Conservation (phyloP, 2,113 vertebrate genomes). For the Micromys minutus region DNA sequence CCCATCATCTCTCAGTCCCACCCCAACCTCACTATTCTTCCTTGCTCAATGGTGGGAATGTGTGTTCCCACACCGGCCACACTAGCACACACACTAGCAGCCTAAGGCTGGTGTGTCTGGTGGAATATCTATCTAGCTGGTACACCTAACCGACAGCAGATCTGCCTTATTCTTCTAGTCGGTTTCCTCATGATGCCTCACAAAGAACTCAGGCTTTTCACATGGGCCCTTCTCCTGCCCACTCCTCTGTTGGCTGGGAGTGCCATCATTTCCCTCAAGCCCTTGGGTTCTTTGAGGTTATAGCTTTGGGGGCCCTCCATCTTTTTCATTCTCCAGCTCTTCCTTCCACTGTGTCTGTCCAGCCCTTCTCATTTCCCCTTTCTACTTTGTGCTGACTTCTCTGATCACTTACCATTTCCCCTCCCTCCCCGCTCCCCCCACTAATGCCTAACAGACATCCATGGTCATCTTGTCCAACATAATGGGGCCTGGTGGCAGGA, state of each 20-base stretch:
- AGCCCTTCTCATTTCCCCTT: not conserved
- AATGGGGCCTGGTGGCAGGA: not conserved
- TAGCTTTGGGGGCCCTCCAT: not conserved
- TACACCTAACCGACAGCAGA: accelerated
- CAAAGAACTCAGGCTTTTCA: not conserved
- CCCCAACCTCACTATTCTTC: not conserved
- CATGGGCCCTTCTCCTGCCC: accelerated
- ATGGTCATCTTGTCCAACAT: not conserved
- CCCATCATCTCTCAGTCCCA: not conserved
- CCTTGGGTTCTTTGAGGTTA: not conserved
- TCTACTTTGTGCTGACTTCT: not conserved
- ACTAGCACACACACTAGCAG: not conserved
- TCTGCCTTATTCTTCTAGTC: not conserved
- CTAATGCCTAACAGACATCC: not conserved
- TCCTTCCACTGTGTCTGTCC: not conserved
- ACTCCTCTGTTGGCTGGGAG: not conserved
- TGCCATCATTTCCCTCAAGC: not conserved
- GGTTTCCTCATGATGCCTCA: not conserved
- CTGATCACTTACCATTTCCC: not conserved
- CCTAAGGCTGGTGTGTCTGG: not conserved
- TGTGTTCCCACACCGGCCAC: not conserved
- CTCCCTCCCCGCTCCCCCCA: too few species aligned
- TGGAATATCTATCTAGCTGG: too few species aligned
- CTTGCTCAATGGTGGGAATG: not conserved
- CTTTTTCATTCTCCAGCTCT: not conserved